phyloP scores from a whole-genome alignment of 2,888 invertebrate genomes.

The Pandemis heparana region DNA sequence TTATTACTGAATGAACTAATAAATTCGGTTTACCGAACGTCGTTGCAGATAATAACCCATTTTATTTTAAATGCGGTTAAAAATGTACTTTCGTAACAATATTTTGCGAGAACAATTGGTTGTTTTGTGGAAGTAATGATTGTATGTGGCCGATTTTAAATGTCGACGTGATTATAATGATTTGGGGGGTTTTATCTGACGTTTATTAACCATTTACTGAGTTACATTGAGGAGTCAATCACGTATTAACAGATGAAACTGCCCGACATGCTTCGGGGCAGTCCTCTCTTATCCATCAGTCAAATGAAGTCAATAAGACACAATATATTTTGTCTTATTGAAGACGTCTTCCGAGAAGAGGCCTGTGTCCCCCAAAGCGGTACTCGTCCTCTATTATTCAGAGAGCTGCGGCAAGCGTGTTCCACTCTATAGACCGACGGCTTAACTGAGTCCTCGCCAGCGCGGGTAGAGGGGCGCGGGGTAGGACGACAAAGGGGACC shows the following conservation, averaged over 20 bases:
- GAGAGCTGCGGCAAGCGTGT: too few relatives aligned
- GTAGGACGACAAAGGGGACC: too few relatives aligned
- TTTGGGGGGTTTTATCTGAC: slow-evolving; percentile 29
- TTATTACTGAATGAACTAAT: slow-evolving; percentile 76
- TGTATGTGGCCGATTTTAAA: slow-evolving; percentile 33
- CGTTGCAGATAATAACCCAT: slow-evolving; percentile 69
- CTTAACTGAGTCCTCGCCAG: too few relatives aligned
- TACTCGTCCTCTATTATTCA: too few relatives aligned
- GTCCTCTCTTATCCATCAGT: not conserved
- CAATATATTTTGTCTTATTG: too few relatives aligned
- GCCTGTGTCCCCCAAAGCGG: too few relatives aligned
- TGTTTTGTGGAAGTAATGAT: slow-evolving; percentile 43
- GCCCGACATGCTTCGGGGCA: not conserved
- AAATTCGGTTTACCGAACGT: slow-evolving; percentile 72
- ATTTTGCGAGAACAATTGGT: slow-evolving; percentile 64
- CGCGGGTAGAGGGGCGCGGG: too few relatives aligned
- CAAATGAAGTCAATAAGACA: too few relatives aligned
- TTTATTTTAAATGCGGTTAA: slow-evolving; percentile 61
- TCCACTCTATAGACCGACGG: too few relatives aligned
- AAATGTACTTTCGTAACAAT: slow-evolving; percentile 56
- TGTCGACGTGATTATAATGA: slow-evolving; percentile 29
- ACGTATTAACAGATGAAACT: not conserved
- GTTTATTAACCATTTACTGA: slow-evolving; percentile 6
- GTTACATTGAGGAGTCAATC: not conserved
- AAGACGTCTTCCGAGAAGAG: too few relatives aligned